Base-by-base conservation (phyloP, 2,797 vertebrate species). In the Sus cebifrons region DNA sequence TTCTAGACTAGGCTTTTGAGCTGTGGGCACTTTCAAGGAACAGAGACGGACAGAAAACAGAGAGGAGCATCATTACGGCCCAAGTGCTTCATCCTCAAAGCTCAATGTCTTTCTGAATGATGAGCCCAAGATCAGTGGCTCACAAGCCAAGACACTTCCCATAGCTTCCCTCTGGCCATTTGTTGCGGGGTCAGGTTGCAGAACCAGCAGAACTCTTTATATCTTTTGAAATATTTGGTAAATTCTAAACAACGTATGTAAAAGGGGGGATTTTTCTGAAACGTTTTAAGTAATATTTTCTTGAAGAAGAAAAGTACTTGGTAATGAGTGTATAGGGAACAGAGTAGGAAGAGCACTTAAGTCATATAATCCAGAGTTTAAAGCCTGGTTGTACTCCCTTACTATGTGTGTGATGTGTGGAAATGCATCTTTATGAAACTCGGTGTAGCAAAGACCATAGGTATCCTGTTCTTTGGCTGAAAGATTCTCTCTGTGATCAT, bases 141-240 rank as follows among this genome's bases (percentile, higher is more conserved):
- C 11, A 10, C 0, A 49, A 71, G 29, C 20, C 27, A n/a, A 27
- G 21, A 84, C 56, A 74, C 29, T 65, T 96, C 29, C 36, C 14
- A 2, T 0, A 75, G 67, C 15, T 83, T 11, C 36, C 54, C 25
- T 67, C 32, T 21, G 17, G 25, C 27, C 85, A 2, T 23, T 17
- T 73, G 18, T 40, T 87, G 7, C 20, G 84, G 56, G 9, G n/a
- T 88, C 64, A 15, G 6, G 5, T 16, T 14, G 10, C 23, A 81
- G 16, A n/a, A 49, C 11, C 6, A 89, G 49, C 25, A 87, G 17
- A 52, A 56, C 27, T 65, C 56, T 70, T 54, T 4, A 0, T 21
- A 74, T 49, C 32, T 89, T 89, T 81, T 67, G 56, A 73, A 97
- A 91, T 17, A 89, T 17, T 92, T 58, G 20, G 21, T 62, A 88